Conservation (phyloP, 2,797 vertebrate species). For the Tokudaia muenninki region DNA sequence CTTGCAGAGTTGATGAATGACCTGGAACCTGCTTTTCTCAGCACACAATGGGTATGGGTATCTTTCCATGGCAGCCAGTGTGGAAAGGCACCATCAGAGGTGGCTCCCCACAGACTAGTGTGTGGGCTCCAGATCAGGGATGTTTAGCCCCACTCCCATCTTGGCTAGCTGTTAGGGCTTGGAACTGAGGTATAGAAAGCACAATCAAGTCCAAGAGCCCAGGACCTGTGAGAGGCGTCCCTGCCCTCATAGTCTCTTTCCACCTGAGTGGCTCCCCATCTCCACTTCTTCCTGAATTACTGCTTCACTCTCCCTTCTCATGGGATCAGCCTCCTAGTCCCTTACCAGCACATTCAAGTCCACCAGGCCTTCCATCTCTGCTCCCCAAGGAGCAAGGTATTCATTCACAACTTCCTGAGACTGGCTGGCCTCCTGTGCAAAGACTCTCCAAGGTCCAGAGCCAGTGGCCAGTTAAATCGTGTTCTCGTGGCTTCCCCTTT, state of each 20-base stretch:
- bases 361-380: background rate
- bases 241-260: background rate
- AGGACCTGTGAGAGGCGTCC: background rate
- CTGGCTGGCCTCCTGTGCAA: background rate
- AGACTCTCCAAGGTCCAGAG: background rate
- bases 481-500: too few species aligned
- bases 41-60: background rate
- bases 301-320: background rate
- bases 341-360: background rate
- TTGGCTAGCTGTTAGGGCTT: background rate
- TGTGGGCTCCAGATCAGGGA: background rate
- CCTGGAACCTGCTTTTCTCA: background rate
- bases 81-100: fast-evolving
- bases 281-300: background rate
- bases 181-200: background rate
- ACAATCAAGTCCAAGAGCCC: background rate
- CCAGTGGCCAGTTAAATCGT: too few species aligned
- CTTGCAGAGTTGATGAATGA: fast-evolving
- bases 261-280: background rate
- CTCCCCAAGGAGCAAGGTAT: background rate
- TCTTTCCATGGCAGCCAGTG: background rate
- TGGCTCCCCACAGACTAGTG: background rate
- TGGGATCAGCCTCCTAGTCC: too few species aligned
- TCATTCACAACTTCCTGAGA: background rate
- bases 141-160: background rate